A percentile compares a stretch with the other conserved stretches of the same genome.
These are phyloP conservation scores for Salminus brasiliensis DNA, from an alignment of 2,113 vertebrate species.

Conservation along the genomic window DNA sequence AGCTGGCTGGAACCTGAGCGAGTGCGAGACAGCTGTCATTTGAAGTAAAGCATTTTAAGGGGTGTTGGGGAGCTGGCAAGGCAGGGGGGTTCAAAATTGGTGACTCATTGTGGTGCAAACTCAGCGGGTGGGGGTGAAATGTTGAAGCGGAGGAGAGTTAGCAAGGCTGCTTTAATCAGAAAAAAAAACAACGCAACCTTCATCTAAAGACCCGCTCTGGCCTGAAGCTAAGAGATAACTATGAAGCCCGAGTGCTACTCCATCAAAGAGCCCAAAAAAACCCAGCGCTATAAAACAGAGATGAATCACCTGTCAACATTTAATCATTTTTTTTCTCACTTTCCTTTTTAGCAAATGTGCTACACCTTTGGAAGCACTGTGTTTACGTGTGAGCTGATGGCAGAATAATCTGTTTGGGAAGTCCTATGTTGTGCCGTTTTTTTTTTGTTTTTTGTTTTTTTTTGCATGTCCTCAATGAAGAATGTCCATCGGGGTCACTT, in stretches of 20 bases:
- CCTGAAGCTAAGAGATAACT: slow-evolving; percentile 43
- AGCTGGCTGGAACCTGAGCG: slow-evolving; percentile 61
- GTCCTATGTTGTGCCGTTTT: neutral
- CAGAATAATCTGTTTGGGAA: neutral
- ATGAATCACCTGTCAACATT: slow-evolving; percentile 40
- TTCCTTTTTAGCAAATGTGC: neutral
- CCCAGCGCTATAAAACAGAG: neutral
- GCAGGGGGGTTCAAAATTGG: neutral
- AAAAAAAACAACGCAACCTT: slow-evolving; percentile 24
- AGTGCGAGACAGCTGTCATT: slow-evolving; percentile 66
- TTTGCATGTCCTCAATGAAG: neutral
- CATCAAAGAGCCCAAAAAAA: slow-evolving; percentile 16
- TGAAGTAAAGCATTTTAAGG: slow-evolving; percentile 54
- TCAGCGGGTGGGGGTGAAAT: slow-evolving; percentile 1
- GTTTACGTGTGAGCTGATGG: neutral
- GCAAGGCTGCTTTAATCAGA: slow-evolving; percentile 33
- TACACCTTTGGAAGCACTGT: neutral
- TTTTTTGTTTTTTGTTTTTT: neutral
- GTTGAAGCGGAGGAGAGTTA: slow-evolving; percentile 10
- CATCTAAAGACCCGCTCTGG: slow-evolving; percentile 38
- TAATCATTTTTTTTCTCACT: slow-evolving; percentile 2
- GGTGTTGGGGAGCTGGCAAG: neutral
- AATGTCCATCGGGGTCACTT: neutral
- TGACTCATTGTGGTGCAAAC: neutral
- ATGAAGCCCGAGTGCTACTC: slow-evolving; percentile 40